Conservation (phyloP, 2,888 invertebrate species). For the Bombyx huttoni region DNA sequence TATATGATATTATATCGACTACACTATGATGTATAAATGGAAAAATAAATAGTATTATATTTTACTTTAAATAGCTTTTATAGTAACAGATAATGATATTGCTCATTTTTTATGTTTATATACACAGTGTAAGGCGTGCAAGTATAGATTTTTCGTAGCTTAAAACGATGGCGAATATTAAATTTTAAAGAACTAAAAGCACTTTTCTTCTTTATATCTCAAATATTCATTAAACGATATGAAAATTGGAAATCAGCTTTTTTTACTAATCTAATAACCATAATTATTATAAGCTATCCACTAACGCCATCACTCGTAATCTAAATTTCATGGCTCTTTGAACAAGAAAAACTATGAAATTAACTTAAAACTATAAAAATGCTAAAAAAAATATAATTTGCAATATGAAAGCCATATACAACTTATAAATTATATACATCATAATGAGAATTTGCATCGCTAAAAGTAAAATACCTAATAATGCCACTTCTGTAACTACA, state of each 20-base stretch:
- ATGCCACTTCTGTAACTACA: not conserved
- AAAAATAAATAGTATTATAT: conserved; percentile 55
- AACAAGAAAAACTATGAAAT: too few relatives aligned
- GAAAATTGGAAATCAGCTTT: not conserved
- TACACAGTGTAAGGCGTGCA: conserved; percentile 27
- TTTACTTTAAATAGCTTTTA: conserved; percentile 23
- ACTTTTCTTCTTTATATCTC: not conserved
- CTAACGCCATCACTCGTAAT: too few relatives aligned
- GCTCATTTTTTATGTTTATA: not conserved
- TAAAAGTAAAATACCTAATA: not conserved
- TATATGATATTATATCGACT: conserved; percentile 29
- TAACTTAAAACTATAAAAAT: not conserved
- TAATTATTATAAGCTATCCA: too few relatives aligned
- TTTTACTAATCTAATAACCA: not conserved
- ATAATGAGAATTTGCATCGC: not conserved
- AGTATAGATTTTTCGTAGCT: not conserved
- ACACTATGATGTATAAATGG: conserved; percentile 45
- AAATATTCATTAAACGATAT: not conserved
- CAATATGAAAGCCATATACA: not conserved
- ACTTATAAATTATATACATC: not conserved
- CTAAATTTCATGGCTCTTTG: too few relatives aligned
- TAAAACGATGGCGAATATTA: too few relatives aligned
- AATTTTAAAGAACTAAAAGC: not conserved
- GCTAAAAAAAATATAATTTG: not conserved
- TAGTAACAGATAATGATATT: not conserved